Conservation (phyloP, 2,888 invertebrate genomes). For the Nineta flava region DNA sequence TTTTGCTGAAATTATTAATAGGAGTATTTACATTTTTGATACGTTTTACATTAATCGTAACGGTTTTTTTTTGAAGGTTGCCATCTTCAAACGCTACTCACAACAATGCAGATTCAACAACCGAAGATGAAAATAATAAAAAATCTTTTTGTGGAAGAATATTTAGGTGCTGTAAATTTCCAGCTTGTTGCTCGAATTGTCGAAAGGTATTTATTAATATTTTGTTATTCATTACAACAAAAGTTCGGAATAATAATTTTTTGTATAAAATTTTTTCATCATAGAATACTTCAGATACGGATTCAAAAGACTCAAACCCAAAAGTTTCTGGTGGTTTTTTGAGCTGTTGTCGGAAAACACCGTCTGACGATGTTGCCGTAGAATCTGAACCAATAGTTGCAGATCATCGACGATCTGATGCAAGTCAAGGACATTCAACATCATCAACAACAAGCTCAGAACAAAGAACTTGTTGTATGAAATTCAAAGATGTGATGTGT, state of each 20-base stretch:
- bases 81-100: no score
- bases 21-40: no score
- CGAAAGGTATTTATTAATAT: neutral
- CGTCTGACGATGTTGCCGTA: neutral
- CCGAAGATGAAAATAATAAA: neutral
- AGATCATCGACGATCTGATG: neutral
- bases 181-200: neutral
- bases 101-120: no score
- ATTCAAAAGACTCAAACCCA: no score
- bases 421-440: neutral
- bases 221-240: no score
- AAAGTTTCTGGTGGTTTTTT: neutral
- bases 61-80: no score
- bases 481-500: conserved; percentile 6
- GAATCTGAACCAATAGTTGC: neutral
- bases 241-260: no score
- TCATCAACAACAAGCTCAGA: conserved; percentile 9
- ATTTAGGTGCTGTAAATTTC: neutral
- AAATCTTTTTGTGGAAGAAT: neutral
- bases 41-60: no score
- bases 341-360: conserved; percentile 1
- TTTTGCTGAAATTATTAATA: no score
- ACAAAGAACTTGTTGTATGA: conserved; percentile 16
- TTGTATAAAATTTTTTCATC: no score
- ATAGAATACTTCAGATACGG: no score